Evolutionary conservation across 2,113 vertebrate genomes (phyloP).

Genomic region (Aptenodytes forsteri): DNA sequence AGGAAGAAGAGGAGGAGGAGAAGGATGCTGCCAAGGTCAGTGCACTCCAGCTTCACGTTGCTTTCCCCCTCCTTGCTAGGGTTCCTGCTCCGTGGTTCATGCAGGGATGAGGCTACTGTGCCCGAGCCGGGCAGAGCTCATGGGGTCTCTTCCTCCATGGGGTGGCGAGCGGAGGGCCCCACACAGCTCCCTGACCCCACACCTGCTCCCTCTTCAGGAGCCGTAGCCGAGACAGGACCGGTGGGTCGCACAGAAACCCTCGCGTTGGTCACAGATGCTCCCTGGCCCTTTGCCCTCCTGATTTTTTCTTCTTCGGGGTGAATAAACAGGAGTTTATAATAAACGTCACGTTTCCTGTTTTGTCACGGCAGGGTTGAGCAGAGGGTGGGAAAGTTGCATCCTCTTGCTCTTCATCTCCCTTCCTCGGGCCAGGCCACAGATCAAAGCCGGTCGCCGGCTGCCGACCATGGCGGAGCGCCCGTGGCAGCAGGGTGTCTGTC

Average conservation of each 20-base stretch:
- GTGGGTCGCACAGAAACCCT: neutral
- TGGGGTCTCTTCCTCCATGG: neutral
- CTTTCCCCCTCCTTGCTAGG: neutral
- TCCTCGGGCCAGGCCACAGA: accelerated
- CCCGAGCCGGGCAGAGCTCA: neutral
- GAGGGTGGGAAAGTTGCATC: neutral
- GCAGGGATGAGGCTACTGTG: neutral
- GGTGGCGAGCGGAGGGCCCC: neutral
- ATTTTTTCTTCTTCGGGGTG: neutral
- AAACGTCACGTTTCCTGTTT: neutral
- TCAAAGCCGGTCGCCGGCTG: accelerated
- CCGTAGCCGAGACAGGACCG: accelerated
- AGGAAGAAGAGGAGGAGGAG: neutral
- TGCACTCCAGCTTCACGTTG: neutral
- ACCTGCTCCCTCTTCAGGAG: neutral
- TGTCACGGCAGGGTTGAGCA: neutral
- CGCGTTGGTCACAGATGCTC: neutral
- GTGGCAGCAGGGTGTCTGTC: neutral
- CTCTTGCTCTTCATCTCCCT: neutral
- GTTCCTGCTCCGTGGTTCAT: neutral
- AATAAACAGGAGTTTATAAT: slow-evolving; percentile 35
- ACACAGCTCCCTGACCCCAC: too few species aligned
- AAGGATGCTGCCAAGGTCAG: neutral
- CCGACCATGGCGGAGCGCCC: neutral
- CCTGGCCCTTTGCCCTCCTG: neutral